Evolutionary conservation across 2,113 vertebrate species (phyloP), one percentile per base, ranked within the genome.

Genomic region (Onychorhynchus coronatus): DNA sequence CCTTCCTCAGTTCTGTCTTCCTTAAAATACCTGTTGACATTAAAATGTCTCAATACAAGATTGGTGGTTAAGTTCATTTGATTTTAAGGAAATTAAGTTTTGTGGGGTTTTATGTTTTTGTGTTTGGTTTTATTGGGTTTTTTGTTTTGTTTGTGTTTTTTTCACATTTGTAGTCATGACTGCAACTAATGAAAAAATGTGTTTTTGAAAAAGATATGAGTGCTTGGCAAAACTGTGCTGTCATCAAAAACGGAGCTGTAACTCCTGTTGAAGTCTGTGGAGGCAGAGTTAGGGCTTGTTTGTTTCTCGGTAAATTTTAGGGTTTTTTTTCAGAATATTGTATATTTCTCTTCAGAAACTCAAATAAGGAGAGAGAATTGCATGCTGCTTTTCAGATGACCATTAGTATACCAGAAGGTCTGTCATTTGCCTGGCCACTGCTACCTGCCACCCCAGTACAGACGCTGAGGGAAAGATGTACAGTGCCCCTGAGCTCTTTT

Each of bases 391-490:
- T 62, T 49, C 66, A 74, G 24, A 52, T 25, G 42, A 53, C 14
- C 5, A 1, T n/a, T n/a, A 50, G 17, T 35, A 18, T 37, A 18
- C 9, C 19, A 28, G 27, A 25, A 53, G 14, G 17, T 41, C 65
- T 35, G 6, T 56, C 18, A 14, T 68, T 70, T 74, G 28, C 24
- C 24, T 42, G 68, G 62, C 15, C 2, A 1, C 33, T 86, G 30
- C 44, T 86, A 33, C 6, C 3, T 14, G 4, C 14, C 1, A 1
- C 24, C 6, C 41, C 2, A 1, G 2, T 16, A 14, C 0, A 73
- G 41, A 31, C 1, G 0, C 8, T 12, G 46, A 77, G 28, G 6
- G 41, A 74, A 85, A 66, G 46, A 42, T 55, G 9, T 55, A 11
- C 17, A 21, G 33, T 49, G 28, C 23, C 27, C 16, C 18, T 27